These are phyloP conservation scores for Muscicapa comitata DNA, from an alignment of 2,797 vertebrate species.

Conservation along the genomic window DNA sequence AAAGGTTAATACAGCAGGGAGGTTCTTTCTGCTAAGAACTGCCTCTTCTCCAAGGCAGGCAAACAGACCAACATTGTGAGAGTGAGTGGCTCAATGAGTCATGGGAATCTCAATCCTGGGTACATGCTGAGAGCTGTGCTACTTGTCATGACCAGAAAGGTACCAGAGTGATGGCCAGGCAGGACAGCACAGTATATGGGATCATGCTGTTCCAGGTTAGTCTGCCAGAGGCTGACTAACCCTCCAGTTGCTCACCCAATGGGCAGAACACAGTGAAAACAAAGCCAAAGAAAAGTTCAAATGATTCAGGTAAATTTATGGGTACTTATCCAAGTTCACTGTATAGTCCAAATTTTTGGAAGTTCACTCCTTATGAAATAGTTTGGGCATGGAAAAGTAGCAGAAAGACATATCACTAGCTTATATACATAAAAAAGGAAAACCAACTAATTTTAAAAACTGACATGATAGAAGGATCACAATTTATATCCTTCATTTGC, in stretches of 20 bases:
- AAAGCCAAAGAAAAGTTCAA: constrained; percentile 46
- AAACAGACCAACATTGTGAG: background rate
- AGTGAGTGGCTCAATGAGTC: constrained; percentile 14
- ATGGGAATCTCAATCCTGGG: background rate
- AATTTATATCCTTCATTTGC: background rate
- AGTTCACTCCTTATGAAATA: constrained; percentile 55
- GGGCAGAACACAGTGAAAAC: constrained; percentile 44
- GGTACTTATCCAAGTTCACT: constrained; percentile 57
- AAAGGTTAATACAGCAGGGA: background rate
- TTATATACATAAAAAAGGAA: background rate
- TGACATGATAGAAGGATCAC: background rate
- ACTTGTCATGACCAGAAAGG: constrained; percentile 43
- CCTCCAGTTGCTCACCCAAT: constrained; percentile 30
- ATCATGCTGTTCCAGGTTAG: constrained; percentile 58
- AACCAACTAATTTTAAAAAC: background rate
- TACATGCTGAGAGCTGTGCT: constrained; percentile 16
- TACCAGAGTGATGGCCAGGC: constrained; percentile 5
- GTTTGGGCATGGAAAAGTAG: constrained; percentile 50
- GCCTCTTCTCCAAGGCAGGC: background rate
- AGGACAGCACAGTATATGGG: constrained; percentile 25
- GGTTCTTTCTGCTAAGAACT: background rate
- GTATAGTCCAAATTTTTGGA: constrained; percentile 50
- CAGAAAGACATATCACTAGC: constrained; percentile 36
- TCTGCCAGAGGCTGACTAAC: constrained; percentile 27
- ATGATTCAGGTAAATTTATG: constrained; percentile 14